Conservation (phyloP, 2,797 vertebrate species). For the Catharus ustulatus region DNA sequence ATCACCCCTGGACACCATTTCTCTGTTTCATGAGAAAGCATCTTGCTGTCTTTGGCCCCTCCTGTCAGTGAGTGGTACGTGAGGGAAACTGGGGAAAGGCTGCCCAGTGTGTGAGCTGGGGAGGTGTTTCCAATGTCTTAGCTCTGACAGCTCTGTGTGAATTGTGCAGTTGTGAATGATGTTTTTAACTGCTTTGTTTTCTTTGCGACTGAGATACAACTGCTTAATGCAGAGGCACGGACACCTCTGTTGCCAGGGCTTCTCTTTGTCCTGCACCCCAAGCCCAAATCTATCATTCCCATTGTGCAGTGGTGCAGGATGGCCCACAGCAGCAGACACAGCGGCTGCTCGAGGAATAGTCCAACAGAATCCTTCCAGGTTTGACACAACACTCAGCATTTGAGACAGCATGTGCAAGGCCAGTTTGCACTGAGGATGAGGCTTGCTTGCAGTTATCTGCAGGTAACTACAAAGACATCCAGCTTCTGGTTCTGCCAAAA, state of each 20-base stretch:
- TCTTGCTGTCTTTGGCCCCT: neutral
- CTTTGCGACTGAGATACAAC: neutral
- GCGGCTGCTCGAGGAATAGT: neutral
- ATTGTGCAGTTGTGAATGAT: neutral
- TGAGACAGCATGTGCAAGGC: rapidly evolving
- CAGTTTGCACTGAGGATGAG: neutral
- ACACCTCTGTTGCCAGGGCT: neutral
- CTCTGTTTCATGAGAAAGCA: neutral
- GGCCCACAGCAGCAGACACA: neutral
- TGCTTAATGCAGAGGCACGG: neutral
- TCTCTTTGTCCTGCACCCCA: rapidly evolving
- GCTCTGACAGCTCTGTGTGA: neutral
- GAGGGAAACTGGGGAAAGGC: neutral
- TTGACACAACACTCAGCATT: neutral
- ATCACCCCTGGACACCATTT: neutral
- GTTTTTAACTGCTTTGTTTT: neutral
- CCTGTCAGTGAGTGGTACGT: neutral
- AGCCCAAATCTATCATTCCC: rapidly evolving
- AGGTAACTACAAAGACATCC: neutral
- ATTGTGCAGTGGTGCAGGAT: rapidly evolving
- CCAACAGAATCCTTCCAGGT: neutral
- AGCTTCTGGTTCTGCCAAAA: neutral
- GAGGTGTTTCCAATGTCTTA: neutral
- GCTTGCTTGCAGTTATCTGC: neutral
- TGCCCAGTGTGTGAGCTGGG: neutral